phyloP scores from a whole-genome alignment of 2,888 invertebrate species.

The Entomobrya multifasciata region DNA sequence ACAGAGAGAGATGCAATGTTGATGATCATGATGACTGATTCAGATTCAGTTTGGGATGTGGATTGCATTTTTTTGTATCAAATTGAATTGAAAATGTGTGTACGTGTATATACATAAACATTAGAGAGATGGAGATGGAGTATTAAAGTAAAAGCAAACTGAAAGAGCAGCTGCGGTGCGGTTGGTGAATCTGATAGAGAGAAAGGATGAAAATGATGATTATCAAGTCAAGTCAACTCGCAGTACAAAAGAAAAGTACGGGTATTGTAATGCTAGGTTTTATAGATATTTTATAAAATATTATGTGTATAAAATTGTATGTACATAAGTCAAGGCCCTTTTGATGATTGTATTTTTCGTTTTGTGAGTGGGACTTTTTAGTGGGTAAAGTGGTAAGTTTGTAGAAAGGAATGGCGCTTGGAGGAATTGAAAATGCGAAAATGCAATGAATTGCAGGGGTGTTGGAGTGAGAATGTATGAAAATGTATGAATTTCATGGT shows the following conservation, averaged over 20 bases:
- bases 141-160: neutral
- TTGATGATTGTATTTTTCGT: too few species aligned
- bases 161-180: neutral
- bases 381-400: too few species aligned
- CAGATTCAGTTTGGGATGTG: too few species aligned
- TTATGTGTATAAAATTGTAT: neutral
- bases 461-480: neutral
- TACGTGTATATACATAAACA: too few species aligned
- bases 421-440: neutral
- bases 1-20: neutral
- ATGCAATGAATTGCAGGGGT: neutral
- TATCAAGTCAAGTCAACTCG: too few species aligned
- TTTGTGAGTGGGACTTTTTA: too few species aligned
- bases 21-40: conserved; percentile 26
- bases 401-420: neutral
- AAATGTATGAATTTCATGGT: too few species aligned
- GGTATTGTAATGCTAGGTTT: too few species aligned
- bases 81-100: too few species aligned
- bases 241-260: too few species aligned
- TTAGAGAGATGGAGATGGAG: neutral
- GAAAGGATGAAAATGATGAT: neutral
- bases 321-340: neutral
- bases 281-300: too few species aligned
- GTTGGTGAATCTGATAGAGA: neutral
- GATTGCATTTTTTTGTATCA: too few species aligned